phyloP scores from a whole-genome alignment of 2,888 invertebrate species.

The Coenonympha arcania region DNA sequence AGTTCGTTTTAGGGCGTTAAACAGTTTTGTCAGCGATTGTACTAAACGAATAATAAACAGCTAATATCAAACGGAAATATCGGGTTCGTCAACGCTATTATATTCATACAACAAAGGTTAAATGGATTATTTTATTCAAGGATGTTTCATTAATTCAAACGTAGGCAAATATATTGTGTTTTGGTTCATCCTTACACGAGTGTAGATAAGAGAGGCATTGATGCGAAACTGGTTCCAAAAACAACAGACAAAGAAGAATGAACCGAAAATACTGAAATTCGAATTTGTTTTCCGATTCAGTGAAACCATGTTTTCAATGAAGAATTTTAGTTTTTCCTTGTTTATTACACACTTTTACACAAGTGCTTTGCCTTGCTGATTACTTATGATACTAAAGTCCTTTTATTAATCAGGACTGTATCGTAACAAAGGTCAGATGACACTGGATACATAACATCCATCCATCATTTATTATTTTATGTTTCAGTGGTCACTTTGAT shows the following conservation, averaged over 20 bases:
- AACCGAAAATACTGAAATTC: background rate
- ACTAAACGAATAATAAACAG: slow-evolving; percentile 48
- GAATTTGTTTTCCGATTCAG: background rate
- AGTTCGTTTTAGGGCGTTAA: slow-evolving; percentile 11
- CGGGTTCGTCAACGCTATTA: slow-evolving; percentile 55
- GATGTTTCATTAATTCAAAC: slow-evolving; percentile 34
- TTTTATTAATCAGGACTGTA: too few species aligned
- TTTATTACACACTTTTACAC: too few species aligned
- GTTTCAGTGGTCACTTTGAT: background rate
- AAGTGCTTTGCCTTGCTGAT: too few species aligned
- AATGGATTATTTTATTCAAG: slow-evolving; percentile 40
- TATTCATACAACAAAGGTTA: slow-evolving; percentile 57
- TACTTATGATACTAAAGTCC: too few species aligned
- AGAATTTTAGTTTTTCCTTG: too few species aligned
- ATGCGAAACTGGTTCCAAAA: slow-evolving; percentile 2
- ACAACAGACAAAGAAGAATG: background rate
- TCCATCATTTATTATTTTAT: too few species aligned
- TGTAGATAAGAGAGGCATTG: slow-evolving; percentile 11
- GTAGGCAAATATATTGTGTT: slow-evolving; percentile 22
- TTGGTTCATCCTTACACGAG: slow-evolving; percentile 16
- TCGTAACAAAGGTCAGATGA: too few species aligned
- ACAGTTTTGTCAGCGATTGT: slow-evolving; percentile 42
- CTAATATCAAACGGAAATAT: slow-evolving; percentile 64
- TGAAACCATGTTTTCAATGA: background rate
- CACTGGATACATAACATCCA: too few species aligned